phyloP scores from a whole-genome alignment of 2,888 invertebrate species.

The Diplazon laetatorius region DNA sequence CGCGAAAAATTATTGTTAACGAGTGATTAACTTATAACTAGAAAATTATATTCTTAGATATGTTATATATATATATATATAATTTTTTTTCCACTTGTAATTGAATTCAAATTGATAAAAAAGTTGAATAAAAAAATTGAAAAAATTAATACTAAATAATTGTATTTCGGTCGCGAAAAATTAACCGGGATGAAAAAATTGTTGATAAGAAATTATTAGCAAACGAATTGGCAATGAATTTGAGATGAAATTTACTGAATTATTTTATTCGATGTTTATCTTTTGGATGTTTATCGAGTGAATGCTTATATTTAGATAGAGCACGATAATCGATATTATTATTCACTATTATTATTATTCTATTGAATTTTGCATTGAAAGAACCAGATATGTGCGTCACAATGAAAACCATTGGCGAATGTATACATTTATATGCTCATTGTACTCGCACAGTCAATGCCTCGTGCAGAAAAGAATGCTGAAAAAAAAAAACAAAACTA shows the following conservation, averaged over 20 bases:
- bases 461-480: no score
- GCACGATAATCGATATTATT: not conserved
- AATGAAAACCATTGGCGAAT: not conserved
- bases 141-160: not conserved
- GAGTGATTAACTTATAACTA: no score
- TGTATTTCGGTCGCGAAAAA: no score
- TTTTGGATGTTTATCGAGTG: no score
- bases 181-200: no score
- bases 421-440: slow-evolving; percentile 8
- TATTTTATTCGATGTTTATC: no score
- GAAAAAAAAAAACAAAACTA: no score
- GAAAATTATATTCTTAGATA: no score
- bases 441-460: not conserved
- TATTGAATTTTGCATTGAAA: not conserved
- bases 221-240: not conserved
- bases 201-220: not conserved
- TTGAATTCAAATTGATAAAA: no score
- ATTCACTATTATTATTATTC: not conserved
- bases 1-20: no score
- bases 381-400: not conserved
- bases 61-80: no score
- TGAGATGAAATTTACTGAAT: not conserved
- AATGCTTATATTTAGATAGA: not conserved
- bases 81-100: no score
- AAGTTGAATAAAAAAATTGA: not conserved